Percentiles rank a stretch among this genome's conserved stretches.
Conservation (phyloP, 1,140 invertebrate genomes). For the Solenopsis invicta region DNA sequence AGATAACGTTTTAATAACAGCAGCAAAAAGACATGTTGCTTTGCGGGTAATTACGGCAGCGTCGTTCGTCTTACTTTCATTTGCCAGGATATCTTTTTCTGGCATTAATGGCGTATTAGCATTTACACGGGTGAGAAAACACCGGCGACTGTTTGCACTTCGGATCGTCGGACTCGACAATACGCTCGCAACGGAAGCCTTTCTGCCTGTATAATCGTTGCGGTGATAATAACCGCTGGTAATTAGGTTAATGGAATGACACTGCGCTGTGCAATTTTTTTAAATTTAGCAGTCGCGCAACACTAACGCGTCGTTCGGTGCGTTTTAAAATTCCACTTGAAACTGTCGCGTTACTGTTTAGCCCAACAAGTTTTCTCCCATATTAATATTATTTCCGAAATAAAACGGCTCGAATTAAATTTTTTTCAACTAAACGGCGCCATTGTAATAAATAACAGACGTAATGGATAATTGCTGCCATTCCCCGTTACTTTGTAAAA, state of each 20-base stretch:
- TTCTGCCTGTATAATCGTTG: conserved; percentile 55
- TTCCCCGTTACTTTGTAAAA: neutral
- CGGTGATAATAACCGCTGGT: conserved; percentile 49
- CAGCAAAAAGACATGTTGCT: conserved; percentile 37
- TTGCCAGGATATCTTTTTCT: conserved; percentile 34
- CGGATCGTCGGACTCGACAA: conserved; percentile 26
- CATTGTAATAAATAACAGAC: conserved; percentile 33
- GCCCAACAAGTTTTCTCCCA: neutral
- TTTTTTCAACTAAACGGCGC: conserved; percentile 40
- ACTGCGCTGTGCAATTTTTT: conserved; percentile 49
- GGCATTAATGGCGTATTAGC: conserved; percentile 55
- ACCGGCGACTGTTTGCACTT: conserved; percentile 47
- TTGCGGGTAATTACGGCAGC: conserved; percentile 26
- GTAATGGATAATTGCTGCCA: conserved; percentile 40
- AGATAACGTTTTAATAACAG: conserved; percentile 48
- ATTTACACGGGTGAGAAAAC: conserved; percentile 56
- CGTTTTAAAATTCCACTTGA: neutral
- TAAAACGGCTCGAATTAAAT: conserved; percentile 42
- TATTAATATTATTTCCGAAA: conserved; percentile 34
- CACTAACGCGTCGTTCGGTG: conserved; percentile 3
- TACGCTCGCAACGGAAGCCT: conserved; percentile 48
- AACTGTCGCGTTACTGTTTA: conserved; percentile 19
- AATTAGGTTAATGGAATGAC: conserved; percentile 74
- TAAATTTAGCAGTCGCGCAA: conserved; percentile 18
- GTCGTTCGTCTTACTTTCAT: conserved; percentile 51